Base-by-base conservation (phyloP, 2,113 vertebrate species). In the Anoura caudifer region DNA sequence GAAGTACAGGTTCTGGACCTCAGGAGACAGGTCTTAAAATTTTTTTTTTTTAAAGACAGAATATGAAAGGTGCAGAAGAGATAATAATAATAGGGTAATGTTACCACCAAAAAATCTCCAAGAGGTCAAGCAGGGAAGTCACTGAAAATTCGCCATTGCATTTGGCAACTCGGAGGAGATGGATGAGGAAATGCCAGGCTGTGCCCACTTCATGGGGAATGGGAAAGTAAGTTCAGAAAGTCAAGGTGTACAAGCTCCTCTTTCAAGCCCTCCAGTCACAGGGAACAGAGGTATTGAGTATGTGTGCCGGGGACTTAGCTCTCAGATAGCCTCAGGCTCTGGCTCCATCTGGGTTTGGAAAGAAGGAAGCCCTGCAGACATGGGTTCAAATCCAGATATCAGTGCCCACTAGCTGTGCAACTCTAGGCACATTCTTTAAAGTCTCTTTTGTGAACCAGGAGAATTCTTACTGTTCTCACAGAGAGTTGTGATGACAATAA, bases 31-130 rank as follows among this genome's bases (percentile, higher is more conserved):
- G 33, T 12, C 89, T 76, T 65, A 54, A 79, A 76, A 47, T 17
- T 13, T n/a, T 65, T 13, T n/a, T 65, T 63, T 75, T 24, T 45
- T 10, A 52, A 75, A 33, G 26, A 63, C 22, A 56, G 63, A 63
- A 13, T 19, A 22, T 65, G 45, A 19, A 33, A 16, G 12, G 45
- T 26, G 7, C 22, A 22, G 12, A 45, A 31, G 41, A 72, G 4
- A n/a, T 14, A 70, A 16, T 7, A 31, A 33, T 33, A 36, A 26
- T 0, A 70, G 72, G 16, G 47, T 9, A 28, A 1, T 5, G 1
- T 16, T 16, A 2, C 5, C 13, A 19, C 19, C 3, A n/a, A 77
- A 67, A 9, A 17, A 3, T 0, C n/a, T 50, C 43, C 19, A 10
- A 65, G 47, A 77, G n/a, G 65, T 43, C 15, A 10, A 33, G 14